These are phyloP conservation scores for Mesocricetus auratus DNA, from an alignment of 2,113 vertebrate genomes.

Conservation along the genomic window DNA sequence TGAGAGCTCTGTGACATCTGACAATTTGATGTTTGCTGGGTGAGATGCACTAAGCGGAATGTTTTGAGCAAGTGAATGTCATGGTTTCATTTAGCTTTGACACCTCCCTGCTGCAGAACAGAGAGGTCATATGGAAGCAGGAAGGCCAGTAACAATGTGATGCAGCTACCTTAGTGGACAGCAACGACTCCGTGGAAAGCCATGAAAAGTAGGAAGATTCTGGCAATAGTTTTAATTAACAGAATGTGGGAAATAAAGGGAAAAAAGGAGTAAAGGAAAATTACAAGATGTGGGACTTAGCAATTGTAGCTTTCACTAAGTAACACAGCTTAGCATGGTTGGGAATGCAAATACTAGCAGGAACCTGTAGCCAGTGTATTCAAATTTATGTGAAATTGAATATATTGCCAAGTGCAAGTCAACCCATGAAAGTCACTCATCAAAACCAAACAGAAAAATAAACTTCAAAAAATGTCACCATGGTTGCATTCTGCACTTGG, in stretches of 20 bases:
- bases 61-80: background rate
- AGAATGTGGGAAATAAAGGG: background rate
- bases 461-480: background rate
- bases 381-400: background rate
- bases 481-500: background rate
- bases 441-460: constrained; percentile 20
- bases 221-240: background rate
- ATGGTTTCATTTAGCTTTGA: background rate
- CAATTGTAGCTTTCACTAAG: background rate
- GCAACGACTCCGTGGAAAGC: background rate
- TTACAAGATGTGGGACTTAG: background rate
- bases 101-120: background rate
- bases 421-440: background rate
- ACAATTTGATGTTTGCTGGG: background rate
- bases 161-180: background rate
- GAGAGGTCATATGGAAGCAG: background rate
- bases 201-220: background rate
- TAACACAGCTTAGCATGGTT: background rate
- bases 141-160: background rate
- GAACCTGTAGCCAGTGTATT: background rate
- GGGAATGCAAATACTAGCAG: background rate
- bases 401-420: background rate
- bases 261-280: background rate
- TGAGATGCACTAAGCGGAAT: background rate
- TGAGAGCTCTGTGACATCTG: background rate